phyloP scores from a whole-genome alignment of 2,113 vertebrate species.

The Eptatretus burgeri region DNA sequence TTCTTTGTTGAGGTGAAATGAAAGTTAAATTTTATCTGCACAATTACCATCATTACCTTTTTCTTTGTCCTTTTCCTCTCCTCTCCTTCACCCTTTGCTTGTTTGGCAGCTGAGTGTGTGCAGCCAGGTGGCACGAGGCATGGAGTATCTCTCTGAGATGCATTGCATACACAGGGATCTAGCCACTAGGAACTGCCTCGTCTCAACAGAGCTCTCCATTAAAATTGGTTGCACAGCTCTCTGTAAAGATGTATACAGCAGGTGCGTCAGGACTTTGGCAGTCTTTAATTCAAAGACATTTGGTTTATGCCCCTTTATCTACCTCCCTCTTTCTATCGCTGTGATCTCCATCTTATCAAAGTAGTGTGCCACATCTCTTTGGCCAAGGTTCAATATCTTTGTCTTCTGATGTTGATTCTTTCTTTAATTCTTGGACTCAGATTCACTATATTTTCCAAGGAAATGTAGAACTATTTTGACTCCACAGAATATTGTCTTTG shows the following conservation, averaged over 20 bases:
- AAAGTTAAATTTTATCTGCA: no score
- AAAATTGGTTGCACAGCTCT: conserved; percentile 66
- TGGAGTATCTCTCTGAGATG: conserved; percentile 75
- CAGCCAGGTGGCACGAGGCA: conserved; percentile 63
- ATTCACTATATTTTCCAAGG: no score
- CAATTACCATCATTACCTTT: not conserved
- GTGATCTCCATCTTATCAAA: not conserved
- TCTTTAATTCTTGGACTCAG: no score
- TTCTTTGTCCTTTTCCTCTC: not conserved
- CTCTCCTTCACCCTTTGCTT: not conserved
- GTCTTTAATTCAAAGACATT: not conserved
- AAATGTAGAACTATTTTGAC: no score
- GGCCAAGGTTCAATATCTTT: no score
- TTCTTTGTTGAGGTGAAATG: no score
- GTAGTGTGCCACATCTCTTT: no score
- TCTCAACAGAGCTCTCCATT: conserved; percentile 54
- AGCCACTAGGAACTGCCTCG: conserved; percentile 64
- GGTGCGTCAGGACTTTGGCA: conserved; percentile 18
- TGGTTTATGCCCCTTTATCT: not conserved
- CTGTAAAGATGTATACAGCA: conserved; percentile 90
- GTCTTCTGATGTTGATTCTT: no score
- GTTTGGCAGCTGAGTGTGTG: conserved; percentile 41
- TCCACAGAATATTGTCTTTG: not conserved
- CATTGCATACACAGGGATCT: conserved; percentile 81
- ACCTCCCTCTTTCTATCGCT: not conserved